phyloP scores from a whole-genome alignment of 2,797 vertebrate species.

The Falco rusticolus region DNA sequence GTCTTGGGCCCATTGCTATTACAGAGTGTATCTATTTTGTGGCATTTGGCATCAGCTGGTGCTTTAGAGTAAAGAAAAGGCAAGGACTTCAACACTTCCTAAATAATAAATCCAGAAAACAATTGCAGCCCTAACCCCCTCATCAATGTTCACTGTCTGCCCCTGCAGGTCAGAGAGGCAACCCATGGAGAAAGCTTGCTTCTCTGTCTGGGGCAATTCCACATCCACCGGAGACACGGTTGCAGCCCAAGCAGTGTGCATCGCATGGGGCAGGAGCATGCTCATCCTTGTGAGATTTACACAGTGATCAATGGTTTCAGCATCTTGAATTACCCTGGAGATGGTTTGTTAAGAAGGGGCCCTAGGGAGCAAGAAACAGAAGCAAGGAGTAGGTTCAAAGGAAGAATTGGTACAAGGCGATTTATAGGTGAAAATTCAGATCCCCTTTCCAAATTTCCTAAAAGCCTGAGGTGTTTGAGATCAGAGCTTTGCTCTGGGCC shows the following conservation, averaged over 20 bases:
- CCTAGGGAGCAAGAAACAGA: constrained; percentile 69
- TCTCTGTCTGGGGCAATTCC: constrained; percentile 41
- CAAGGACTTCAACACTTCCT: background rate
- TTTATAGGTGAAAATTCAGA: constrained; percentile 38
- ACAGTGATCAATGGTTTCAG: constrained; percentile 61
- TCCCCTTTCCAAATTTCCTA: background rate
- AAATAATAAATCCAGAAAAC: background rate
- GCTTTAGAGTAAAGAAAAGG: background rate
- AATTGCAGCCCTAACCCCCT: background rate
- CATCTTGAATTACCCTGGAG: constrained; percentile 74
- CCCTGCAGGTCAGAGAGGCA: background rate
- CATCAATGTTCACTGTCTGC: accelerated
- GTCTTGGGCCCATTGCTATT: background rate
- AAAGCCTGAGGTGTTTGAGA: background rate
- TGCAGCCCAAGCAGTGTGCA: background rate
- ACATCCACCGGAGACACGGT: constrained; percentile 26
- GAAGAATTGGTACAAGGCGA: background rate
- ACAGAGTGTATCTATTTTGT: background rate
- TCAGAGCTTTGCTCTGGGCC: background rate
- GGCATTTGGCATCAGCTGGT: background rate
- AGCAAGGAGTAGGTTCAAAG: constrained; percentile 59
- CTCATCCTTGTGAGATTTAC: constrained; percentile 66
- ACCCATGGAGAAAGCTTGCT: background rate
- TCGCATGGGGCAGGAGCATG: constrained; percentile 11
- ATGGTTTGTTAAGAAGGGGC: constrained; percentile 66